These are phyloP conservation scores for Momotus momota DNA, from an alignment of 2,797 vertebrate genomes.

Conservation along the genomic window DNA sequence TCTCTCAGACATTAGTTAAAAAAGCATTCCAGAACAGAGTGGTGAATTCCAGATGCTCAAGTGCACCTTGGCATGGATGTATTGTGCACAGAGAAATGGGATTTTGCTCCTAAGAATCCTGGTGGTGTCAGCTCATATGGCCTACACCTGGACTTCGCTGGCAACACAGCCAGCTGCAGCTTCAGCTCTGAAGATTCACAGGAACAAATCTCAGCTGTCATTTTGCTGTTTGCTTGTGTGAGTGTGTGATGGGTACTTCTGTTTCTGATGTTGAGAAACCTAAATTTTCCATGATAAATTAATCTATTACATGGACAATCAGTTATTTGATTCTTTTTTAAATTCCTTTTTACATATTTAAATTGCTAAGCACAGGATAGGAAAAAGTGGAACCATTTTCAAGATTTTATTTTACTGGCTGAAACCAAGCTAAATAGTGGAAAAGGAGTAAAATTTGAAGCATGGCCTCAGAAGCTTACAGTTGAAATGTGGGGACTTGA, in stretches of 20 bases:
- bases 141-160: slow-evolving; percentile 4
- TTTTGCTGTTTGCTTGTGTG: not conserved
- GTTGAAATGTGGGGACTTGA: not conserved
- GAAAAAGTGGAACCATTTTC: not conserved
- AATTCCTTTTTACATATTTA: not conserved
- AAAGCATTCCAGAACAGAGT: not conserved
- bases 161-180: not conserved
- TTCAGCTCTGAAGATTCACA: not conserved
- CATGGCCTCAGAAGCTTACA: not conserved
- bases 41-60: slow-evolving; percentile 5
- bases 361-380: not conserved
- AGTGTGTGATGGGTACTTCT: not conserved
- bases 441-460: not conserved
- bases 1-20: not conserved
- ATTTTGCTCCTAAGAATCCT: not conserved
- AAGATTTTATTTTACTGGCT: not conserved
- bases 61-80: not conserved
- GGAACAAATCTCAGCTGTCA: slow-evolving; percentile 19
- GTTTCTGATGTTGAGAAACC: not conserved
- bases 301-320: not conserved
- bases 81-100: not conserved
- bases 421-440: not conserved
- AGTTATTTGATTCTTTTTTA: not conserved
- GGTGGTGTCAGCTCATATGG: slow-evolving; percentile 14
- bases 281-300: not conserved